Base-by-base conservation (phyloP, 2,113 vertebrate genomes). In the Strigops habroptila region DNA sequence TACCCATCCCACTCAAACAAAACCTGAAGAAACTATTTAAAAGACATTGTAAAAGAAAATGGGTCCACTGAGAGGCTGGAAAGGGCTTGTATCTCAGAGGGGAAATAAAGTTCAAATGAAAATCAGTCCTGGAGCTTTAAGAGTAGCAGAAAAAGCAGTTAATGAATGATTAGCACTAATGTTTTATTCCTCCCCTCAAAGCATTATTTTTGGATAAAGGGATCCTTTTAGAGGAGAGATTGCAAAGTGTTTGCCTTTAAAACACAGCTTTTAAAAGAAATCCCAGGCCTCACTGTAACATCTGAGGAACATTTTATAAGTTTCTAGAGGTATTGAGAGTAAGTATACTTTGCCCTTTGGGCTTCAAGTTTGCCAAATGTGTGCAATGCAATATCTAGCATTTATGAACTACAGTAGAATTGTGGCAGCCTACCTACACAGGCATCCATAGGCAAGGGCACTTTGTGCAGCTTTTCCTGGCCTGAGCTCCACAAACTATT, bases 261-360 rank as follows among this genome's bases (percentile, higher is more conserved):
- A 95, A 65, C 53, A 49, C 28, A 83, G 24, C 28, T 43, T 94
- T 91, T 89, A 65, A 89, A 93, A 57, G 41, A 81, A 92, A 91
- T 85, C 39, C 53, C 43, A 78, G 37, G 57, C 27, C 35, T 74
- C 41, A 64, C 28, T 55, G 43, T 17, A 92, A 91, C 37, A 88
- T 76, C 84, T 67, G 53, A 67, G 39, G 39, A 69, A 46, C 9
- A 43, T 86, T 95, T 89, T 86, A 30, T 55, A 71, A 69, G 2
- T 68, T 59, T 41, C 62, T 79, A 53, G 48, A 31, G 85, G 41
- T 67, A 87, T 57, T 49, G 78, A 67, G 53, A 75, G 14, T 51
- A 33, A 70, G 15, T 51, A 33, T 44, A 51, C 48, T 92, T 92
- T 92, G 88, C 31, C 84, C 62, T 93, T 94, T 86, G 62, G 57